phyloP scores from a whole-genome alignment of 2,113 vertebrate species.

The Promerops cafer region DNA sequence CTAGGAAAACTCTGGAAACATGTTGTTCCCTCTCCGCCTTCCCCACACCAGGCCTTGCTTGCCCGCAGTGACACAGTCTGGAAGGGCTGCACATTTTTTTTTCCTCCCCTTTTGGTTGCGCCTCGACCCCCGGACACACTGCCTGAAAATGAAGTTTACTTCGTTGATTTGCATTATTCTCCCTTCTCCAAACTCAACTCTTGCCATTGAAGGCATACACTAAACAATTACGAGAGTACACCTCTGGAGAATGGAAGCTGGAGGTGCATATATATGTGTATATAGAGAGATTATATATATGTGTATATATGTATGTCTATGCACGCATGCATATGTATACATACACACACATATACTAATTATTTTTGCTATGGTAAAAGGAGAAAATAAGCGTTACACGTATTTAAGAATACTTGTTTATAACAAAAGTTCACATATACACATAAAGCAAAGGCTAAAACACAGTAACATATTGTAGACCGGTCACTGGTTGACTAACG shows the following conservation, averaged over 20 bases:
- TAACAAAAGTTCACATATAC: constrained; percentile 70
- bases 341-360: constrained; percentile 30
- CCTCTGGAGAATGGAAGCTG: constrained; percentile 57
- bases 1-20: constrained; percentile 59
- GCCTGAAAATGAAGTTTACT: constrained; percentile 79
- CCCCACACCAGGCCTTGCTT: constrained; percentile 71
- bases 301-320: background rate
- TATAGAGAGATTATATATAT: background rate
- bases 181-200: constrained; percentile 23
- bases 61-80: constrained; percentile 31
- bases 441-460: constrained; percentile 60
- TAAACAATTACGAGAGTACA: background rate
- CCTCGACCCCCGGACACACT: constrained; percentile 53
- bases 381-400: constrained; percentile 68
- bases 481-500: constrained; percentile 54
- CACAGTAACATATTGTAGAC: constrained; percentile 44
- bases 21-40: background rate
- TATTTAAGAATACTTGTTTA: constrained; percentile 58
- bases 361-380: constrained; percentile 53
- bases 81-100: constrained; percentile 4
- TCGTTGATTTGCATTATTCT: constrained; percentile 24
- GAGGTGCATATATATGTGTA: constrained; percentile 11
- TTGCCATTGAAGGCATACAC: constrained; percentile 19
- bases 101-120: background rate
- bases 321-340: background rate